A percentile compares a stretch with the other conserved stretches of the same genome.
Conservation (phyloP, 2,888 invertebrate species). For the Euplexia lucipara region DNA sequence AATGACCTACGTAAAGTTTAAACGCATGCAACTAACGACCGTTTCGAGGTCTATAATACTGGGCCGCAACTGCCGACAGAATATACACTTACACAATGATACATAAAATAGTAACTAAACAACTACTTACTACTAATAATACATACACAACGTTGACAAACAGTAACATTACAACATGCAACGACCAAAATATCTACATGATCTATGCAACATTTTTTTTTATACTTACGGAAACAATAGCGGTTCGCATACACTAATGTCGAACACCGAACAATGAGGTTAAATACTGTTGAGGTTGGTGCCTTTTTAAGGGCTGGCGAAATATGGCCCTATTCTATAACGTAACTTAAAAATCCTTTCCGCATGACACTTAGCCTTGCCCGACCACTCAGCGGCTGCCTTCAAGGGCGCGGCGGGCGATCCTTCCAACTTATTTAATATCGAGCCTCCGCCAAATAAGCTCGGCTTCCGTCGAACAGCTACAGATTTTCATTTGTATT, state of each 20-base stretch:
- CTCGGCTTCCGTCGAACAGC: conserved; percentile 21
- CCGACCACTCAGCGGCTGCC: conserved; percentile 23
- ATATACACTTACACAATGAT: not conserved
- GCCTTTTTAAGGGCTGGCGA: conserved; percentile 6
- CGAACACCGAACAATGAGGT: not conserved
- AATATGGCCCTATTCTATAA: conserved; percentile 16
- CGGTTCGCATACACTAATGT: not conserved
- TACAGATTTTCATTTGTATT: conserved; percentile 27
- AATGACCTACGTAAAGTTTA: too few species aligned
- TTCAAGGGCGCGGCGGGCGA: conserved; percentile 25
- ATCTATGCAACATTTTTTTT: too few species aligned
- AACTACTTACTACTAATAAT: not conserved
- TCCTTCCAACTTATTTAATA: conserved; percentile 64
- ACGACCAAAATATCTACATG: conserved; percentile 5
- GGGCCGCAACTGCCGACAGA: not conserved
- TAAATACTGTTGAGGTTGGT: not conserved
- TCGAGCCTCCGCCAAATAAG: conserved; percentile 39
- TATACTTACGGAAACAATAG: not conserved
- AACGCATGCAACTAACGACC: too few species aligned
- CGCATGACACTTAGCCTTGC: conserved; percentile 27
- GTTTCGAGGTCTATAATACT: too few species aligned
- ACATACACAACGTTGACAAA: not conserved
- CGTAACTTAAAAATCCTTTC: conserved; percentile 30
- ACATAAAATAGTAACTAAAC: not conserved
- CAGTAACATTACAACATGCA: conserved; percentile 18